phyloP scores from a whole-genome alignment of 2,888 invertebrate species.

The Microctonus brassicae region DNA sequence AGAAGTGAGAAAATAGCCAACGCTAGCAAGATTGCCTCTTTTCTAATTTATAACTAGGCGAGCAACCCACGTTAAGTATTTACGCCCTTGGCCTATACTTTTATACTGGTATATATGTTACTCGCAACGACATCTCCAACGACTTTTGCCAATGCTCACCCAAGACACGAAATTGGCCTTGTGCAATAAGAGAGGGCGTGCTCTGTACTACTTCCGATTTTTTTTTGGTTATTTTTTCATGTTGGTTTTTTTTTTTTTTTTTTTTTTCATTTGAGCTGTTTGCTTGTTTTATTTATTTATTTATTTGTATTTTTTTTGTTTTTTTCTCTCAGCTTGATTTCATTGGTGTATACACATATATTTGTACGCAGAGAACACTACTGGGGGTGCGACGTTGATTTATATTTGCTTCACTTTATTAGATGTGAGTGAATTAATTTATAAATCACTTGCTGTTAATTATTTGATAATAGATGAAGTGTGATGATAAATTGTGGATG shows the following conservation, averaged over 20 bases:
- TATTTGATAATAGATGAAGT: too few relatives aligned
- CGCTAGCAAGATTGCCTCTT: conserved; percentile 65
- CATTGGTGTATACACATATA: background rate
- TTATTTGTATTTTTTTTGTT: background rate
- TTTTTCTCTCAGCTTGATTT: background rate
- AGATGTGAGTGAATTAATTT: too few relatives aligned
- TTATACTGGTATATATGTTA: conserved; percentile 49
- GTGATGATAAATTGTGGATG: background rate
- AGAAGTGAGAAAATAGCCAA: conserved; percentile 51
- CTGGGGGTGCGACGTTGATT: background rate
- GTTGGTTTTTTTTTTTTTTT: background rate
- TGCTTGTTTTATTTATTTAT: background rate
- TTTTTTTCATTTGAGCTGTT: background rate
- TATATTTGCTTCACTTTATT: background rate
- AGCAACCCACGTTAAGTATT: conserved; percentile 66
- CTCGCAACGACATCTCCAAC: conserved; percentile 51
- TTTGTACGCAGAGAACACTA: background rate
- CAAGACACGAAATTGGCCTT: conserved; percentile 58
- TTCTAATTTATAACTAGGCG: conserved; percentile 68
- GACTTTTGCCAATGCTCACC: conserved; percentile 50
- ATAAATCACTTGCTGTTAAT: too few relatives aligned
- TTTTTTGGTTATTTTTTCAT: conserved; percentile 9
- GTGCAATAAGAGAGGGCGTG: conserved; percentile 29
- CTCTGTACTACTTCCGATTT: background rate
- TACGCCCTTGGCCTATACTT: conserved; percentile 56